Conservation (phyloP, 2,888 invertebrate species). For the Chorisops tibialis region DNA sequence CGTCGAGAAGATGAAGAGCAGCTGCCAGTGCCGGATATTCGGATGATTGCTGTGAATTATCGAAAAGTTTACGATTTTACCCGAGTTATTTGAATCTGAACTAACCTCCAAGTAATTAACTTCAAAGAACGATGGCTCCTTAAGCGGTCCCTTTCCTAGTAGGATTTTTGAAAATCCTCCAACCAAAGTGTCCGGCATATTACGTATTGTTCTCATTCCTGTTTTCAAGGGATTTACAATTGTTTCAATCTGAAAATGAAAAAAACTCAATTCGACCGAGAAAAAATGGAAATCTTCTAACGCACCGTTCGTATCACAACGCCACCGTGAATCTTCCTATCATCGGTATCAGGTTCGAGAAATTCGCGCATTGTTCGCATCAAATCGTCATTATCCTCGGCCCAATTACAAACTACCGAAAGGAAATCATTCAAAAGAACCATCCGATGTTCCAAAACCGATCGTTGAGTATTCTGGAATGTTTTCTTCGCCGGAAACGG, state of each 20-base stretch:
- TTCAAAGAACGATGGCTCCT: constrained; percentile 34
- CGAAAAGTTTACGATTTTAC: background rate
- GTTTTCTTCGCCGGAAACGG: constrained; percentile 90
- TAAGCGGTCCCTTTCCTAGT: constrained; percentile 52
- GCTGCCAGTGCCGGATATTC: constrained; percentile 80
- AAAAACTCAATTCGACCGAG: background rate
- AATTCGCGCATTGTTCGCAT: constrained; percentile 56
- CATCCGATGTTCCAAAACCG: constrained; percentile 81
- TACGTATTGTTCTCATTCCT: constrained; percentile 71
- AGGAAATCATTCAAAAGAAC: constrained; percentile 78
- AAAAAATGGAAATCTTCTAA: constrained; percentile 36
- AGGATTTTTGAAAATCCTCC: constrained; percentile 63
- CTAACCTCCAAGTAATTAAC: constrained; percentile 34
- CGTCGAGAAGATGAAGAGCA: constrained; percentile 75
- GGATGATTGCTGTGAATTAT: constrained; percentile 31
- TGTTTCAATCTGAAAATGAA: constrained; percentile 48
- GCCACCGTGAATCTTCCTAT: constrained; percentile 60
- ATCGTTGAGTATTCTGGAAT: constrained; percentile 85
- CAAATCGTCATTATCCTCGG: constrained; percentile 58
- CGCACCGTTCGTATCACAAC: constrained; percentile 59
- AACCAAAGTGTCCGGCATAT: constrained; percentile 72
- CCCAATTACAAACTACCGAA: constrained; percentile 63
- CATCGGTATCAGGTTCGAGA: constrained; percentile 68
- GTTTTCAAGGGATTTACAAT: constrained; percentile 62
- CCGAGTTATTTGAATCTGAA: background rate